Base-by-base conservation (phyloP, 2,797 vertebrate genomes). In the Odontamblyopus lacepedii region DNA sequence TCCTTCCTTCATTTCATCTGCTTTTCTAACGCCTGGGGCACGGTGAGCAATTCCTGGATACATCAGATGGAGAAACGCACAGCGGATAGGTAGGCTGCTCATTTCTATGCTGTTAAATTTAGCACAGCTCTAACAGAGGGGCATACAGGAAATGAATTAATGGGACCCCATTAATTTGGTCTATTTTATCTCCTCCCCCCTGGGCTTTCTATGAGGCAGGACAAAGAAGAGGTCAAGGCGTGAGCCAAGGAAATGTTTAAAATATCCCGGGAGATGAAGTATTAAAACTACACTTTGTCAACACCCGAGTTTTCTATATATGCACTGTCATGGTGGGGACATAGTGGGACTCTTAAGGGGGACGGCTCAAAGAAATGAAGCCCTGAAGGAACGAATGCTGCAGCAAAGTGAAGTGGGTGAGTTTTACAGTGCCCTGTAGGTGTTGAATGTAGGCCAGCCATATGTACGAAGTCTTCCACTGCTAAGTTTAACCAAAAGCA, bases 141-240 rank as follows among this genome's bases (percentile, higher is more conserved):
- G 70, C 62, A 44, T 51, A 29, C 41, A 71, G 78, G 67, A 80
- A 81, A 85, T 73, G 71, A 83, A 81, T 84, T 80, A 87, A 78
- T 80, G 73, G 64, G 67, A 72, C 63, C 72, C 73, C 72, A 72
- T 84, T 85, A 82, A 75, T 85, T 83, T 18, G 19, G 79, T 84
- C 83, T 75, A 75, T 83, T 84, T 87, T 71, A 81, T 85, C 75
- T 63, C 72, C 70, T 61, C 72, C 32, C 74, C 73, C 78, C 72
- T 69, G 69, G 72, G 82, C 79, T 61, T 77, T 73, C 62, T 67
- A 79, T 79, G 69, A 74, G 63, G 67, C 74, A 82, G 78, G 75
- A 85, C 77, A 79, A 83, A 78, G 80, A 85, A 73, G 69, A 74
- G 80, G 83, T 87, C 75, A 80, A 75, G 70, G 74, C 67, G 76